phyloP scores from a whole-genome alignment of 1,140 invertebrate species.

The Protaetia brevitarsis region DNA sequence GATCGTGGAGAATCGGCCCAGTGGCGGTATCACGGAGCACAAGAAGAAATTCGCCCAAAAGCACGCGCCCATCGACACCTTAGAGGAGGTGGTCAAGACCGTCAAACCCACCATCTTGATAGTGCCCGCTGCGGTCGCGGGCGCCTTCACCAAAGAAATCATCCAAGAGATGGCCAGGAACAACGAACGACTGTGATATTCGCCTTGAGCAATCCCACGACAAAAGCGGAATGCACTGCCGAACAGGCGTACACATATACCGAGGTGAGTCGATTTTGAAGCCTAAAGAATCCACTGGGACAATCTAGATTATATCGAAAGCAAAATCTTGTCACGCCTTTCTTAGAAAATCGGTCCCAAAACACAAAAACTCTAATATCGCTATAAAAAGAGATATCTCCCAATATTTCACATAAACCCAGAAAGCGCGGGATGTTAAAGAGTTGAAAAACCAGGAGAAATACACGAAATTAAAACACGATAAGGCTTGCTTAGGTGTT shows the following conservation, averaged over 20 bases:
- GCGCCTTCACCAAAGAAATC: constrained; percentile 83
- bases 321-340: too few relatives aligned
- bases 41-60: constrained; percentile 75
- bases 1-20: constrained; percentile 73
- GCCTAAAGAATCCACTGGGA: too few relatives aligned
- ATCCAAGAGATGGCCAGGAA: constrained; percentile 76
- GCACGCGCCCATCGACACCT: constrained; percentile 62
- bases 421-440: too few relatives aligned
- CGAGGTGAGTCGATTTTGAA: too few relatives aligned
- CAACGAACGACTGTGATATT: constrained; percentile 85
- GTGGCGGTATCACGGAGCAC: constrained; percentile 71
- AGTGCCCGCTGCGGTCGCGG: constrained; percentile 75
- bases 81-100: constrained; percentile 72
- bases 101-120: constrained; percentile 85
- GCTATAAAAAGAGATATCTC: too few relatives aligned
- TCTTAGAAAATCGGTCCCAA: too few relatives aligned
- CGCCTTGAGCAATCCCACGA: constrained; percentile 94
- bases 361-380: too few relatives aligned
- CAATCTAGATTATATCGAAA: too few relatives aligned
- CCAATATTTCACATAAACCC: too few relatives aligned
- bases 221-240: constrained; percentile 96
- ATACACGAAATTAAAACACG: too few relatives aligned
- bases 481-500: too few relatives aligned
- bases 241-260: constrained; percentile 86
- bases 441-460: too few relatives aligned